Evolutionary conservation across 2,797 vertebrate genomes (phyloP).

Genomic region (Danio aesculapii): DNA sequence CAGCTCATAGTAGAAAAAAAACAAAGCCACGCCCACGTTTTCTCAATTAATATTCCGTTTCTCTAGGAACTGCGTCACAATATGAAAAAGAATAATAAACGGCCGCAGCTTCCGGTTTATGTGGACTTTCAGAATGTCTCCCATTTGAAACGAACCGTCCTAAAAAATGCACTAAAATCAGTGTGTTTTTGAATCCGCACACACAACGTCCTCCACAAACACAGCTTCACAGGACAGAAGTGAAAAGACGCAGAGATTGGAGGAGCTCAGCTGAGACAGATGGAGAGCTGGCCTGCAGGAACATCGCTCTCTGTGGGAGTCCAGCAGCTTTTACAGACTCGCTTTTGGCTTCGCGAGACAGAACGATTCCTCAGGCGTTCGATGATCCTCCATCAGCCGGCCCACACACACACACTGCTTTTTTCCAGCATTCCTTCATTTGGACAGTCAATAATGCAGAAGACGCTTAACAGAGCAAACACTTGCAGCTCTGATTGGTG

Average conservation of each 20-base stretch:
- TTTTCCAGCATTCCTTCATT: neutral
- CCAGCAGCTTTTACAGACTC: constrained; percentile 53
- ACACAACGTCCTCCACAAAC: constrained; percentile 72
- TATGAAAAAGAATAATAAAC: too few species aligned
- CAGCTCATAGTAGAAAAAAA: too few species aligned
- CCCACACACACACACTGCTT: constrained; percentile 20
- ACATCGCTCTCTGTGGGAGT: constrained; percentile 69
- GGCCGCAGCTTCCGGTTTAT: too few species aligned
- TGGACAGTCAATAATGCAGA: constrained; percentile 6
- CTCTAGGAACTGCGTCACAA: too few species aligned
- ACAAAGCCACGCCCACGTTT: too few species aligned
- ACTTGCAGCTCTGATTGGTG: constrained; percentile 4
- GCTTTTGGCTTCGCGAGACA: constrained; percentile 33
- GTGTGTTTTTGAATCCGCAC: constrained; percentile 66
- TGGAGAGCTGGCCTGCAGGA: constrained; percentile 75
- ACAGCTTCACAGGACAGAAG: constrained; percentile 66
- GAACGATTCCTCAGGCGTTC: constrained; percentile 41
- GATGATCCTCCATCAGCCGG: constrained; percentile 12
- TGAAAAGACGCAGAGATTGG: constrained; percentile 54
- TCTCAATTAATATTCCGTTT: too few species aligned
- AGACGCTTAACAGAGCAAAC: constrained; percentile 8
- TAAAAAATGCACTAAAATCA: constrained; percentile 69
- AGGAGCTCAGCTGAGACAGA: constrained; percentile 68
- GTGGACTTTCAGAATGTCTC: neutral
- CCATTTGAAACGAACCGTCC: neutral